phyloP scores from a whole-genome alignment of 2,113 vertebrate genomes.

The Callithrix jacchus region DNA sequence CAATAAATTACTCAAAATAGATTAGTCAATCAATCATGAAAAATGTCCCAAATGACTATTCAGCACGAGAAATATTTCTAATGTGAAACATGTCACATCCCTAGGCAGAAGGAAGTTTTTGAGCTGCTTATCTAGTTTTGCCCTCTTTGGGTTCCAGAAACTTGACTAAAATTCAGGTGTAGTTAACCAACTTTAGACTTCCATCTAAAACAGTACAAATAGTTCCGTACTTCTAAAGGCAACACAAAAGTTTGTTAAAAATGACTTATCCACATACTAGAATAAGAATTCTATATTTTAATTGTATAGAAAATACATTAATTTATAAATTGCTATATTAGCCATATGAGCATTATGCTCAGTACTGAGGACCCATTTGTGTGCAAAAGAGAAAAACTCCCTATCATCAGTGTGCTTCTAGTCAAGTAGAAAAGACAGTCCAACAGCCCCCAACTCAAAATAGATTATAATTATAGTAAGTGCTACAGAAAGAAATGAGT shows the following conservation, averaged over 20 bases:
- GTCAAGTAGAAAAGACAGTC: not conserved
- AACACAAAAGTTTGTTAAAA: not conserved
- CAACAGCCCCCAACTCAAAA: not conserved
- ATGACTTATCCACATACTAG: not conserved
- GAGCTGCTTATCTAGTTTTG: not conserved
- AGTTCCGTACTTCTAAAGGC: not conserved
- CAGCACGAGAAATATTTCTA: not conserved
- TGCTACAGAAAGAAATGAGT: not conserved
- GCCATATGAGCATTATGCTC: not conserved
- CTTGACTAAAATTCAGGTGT: not conserved
- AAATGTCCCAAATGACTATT: not conserved
- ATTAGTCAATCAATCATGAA: not conserved
- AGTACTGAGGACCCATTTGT: not conserved
- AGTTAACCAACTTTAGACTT: not conserved
- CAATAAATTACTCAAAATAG: slow-evolving; percentile 8
- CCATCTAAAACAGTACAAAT: not conserved
- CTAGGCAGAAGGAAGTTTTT: not conserved
- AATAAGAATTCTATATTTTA: not conserved
- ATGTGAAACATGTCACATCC: not conserved
- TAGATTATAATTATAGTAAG: not conserved
- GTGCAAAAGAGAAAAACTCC: not conserved
- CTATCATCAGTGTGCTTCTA: not conserved
- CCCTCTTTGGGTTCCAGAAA: not conserved
- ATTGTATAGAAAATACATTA: not conserved
- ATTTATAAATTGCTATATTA: not conserved